Evolutionary conservation across 2,113 vertebrate species (phyloP).

Genomic region (Amphilophus citrinellus): DNA sequence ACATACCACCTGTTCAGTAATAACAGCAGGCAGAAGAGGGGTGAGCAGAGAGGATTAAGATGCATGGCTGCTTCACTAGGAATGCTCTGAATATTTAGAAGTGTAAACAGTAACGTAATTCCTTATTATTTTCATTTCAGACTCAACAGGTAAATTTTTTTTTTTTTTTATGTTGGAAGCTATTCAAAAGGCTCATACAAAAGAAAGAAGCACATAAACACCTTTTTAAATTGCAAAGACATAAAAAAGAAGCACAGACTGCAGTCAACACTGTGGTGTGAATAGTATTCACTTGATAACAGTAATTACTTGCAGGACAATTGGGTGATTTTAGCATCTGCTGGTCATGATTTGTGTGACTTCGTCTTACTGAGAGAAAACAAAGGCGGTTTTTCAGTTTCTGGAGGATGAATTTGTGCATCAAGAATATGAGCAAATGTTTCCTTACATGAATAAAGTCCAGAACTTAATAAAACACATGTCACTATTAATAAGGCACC

Average conservation of each 20-base stretch:
- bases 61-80: slow-evolving; percentile 27
- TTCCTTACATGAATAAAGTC: no score
- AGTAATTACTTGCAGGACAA: slow-evolving; percentile 3
- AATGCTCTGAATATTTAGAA: slow-evolving; percentile 29
- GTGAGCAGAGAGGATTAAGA: slow-evolving; percentile 6
- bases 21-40: slow-evolving; percentile 11
- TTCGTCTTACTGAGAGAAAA: neutral
- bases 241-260: neutral
- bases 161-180: neutral
- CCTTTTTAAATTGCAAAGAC: neutral
- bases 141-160: neutral
- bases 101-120: neutral
- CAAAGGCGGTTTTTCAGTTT: neutral
- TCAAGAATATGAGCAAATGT: neutral
- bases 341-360: neutral
- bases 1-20: slow-evolving; percentile 32
- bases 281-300: slow-evolving; percentile 14
- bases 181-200: neutral
- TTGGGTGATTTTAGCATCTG: neutral
- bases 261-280: neutral
- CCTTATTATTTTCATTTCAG: slow-evolving; percentile 10
- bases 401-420: neutral
- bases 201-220: neutral
- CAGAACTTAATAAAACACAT: neutral
- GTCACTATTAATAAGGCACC: neutral